Conservation (phyloP, 1,140 invertebrate genomes). For the Drosophila virilis region DNA sequence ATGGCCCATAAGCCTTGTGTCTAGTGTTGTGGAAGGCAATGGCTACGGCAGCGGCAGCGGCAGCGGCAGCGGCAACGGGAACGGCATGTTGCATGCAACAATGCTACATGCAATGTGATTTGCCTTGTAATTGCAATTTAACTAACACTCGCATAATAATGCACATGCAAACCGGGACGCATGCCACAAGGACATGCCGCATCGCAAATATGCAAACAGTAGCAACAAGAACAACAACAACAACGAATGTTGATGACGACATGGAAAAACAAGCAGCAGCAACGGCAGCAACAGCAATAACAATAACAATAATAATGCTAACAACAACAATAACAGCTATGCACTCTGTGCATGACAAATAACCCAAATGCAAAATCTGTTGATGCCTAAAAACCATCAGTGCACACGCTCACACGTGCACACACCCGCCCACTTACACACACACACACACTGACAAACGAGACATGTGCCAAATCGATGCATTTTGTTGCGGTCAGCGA, state of each 20-base stretch:
- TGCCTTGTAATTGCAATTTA: conserved; percentile 78
- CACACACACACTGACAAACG: conserved; percentile 2
- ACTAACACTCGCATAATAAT: conserved; percentile 79
- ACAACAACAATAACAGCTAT: conserved; percentile 22
- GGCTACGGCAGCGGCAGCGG: not conserved
- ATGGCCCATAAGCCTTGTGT: conserved; percentile 11
- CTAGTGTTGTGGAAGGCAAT: conserved; percentile 6
- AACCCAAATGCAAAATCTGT: conserved; percentile 78
- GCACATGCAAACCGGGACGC: conserved; percentile 22
- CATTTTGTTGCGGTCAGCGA: conserved; percentile 32
- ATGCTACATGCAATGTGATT: conserved; percentile 59
- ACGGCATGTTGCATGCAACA: conserved; percentile 29
- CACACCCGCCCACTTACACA: not conserved
- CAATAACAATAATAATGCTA: conserved; percentile 28
- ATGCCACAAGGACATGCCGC: conserved; percentile 39
- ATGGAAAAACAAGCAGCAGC: conserved; percentile 48
- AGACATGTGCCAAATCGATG: conserved; percentile 63
- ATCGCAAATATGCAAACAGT: conserved; percentile 39
- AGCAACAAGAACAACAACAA: conserved; percentile 38
- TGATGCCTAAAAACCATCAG: conserved; percentile 71
- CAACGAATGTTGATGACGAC: conserved; percentile 33
- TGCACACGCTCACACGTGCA: conserved; percentile 26
- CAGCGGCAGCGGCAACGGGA: not conserved
- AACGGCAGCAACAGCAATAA: conserved; percentile 20
- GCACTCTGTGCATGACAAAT: conserved; percentile 67